These are phyloP conservation scores for Eucidaris tribuloides DNA, from an alignment of 35 echinoderm and acorn worm species.

Conservation along the genomic window DNA sequence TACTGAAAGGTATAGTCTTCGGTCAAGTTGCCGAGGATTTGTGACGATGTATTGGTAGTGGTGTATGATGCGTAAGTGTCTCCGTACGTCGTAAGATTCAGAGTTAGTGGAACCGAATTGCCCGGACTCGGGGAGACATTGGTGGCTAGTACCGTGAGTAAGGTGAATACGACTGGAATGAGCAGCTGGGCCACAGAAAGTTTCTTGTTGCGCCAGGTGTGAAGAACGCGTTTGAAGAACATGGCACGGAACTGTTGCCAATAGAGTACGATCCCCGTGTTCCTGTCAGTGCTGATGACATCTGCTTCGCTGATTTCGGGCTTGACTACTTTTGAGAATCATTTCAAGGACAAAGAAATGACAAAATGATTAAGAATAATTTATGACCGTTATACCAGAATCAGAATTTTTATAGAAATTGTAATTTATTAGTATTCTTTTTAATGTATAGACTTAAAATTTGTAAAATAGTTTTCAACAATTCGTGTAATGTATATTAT, in stretches of 20 bases:
- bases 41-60: constrained; percentile 22
- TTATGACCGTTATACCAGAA: background rate
- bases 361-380: background rate
- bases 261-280: constrained; percentile 65
- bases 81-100: constrained; percentile 38
- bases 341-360: background rate
- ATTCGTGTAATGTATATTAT: no score
- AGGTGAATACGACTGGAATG: constrained; percentile 49
- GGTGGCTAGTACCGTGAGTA: constrained; percentile 31
- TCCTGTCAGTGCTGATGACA: background rate
- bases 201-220: constrained; percentile 63
- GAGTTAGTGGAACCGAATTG: constrained; percentile 10
- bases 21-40: constrained; percentile 14
- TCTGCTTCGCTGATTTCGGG: background rate
- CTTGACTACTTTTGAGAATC: background rate
- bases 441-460: background rate
- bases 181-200: constrained; percentile 46
- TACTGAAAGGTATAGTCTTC: constrained; percentile 39
- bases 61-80: constrained; percentile 30
- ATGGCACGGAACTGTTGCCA: constrained; percentile 86
- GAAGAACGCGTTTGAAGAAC: constrained; percentile 62
- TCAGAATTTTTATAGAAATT: background rate
- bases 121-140: constrained; percentile 26
- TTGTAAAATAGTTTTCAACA: background rate
- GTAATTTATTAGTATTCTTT: background rate